These are phyloP conservation scores for Allacma fusca DNA, from an alignment of 2,888 invertebrate genomes.

Conservation along the genomic window DNA sequence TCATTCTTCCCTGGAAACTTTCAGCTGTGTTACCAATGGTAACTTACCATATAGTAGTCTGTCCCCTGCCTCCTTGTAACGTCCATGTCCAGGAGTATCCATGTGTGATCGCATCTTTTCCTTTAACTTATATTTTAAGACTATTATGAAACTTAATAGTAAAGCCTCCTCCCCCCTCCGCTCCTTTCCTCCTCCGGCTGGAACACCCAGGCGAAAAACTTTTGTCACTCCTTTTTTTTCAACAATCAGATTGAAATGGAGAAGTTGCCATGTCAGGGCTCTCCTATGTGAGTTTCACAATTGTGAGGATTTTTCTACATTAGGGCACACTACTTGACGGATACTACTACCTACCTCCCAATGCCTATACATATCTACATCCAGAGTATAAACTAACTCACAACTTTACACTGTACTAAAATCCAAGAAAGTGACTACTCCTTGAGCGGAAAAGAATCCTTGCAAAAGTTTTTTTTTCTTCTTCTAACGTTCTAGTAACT, in stretches of 20 bases:
- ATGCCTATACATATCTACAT: no score
- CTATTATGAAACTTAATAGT: slow-evolving; percentile 25
- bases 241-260: slow-evolving; percentile 24
- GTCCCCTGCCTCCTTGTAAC: no score
- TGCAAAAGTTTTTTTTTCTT: neutral
- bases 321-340: neutral
- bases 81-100: neutral
- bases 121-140: slow-evolving; percentile 16
- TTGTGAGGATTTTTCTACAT: neutral
- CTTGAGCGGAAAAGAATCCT: neutral
- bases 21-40: no score
- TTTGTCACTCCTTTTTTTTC: slow-evolving; percentile 21
- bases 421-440: neutral
- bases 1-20: no score
- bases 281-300: neutral
- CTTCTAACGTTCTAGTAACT: no score
- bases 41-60: no score
- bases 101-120: neutral
- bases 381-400: no score
- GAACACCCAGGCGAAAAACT: slow-evolving; percentile 8
- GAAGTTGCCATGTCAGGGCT: slow-evolving; percentile 33
- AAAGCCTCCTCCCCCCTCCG: slow-evolving; percentile 12
- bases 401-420: neutral
- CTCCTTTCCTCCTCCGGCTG: neutral
- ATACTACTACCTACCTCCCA: no score